Base-by-base conservation (phyloP, 2,797 vertebrate genomes). In the Cyclura pinguis region DNA sequence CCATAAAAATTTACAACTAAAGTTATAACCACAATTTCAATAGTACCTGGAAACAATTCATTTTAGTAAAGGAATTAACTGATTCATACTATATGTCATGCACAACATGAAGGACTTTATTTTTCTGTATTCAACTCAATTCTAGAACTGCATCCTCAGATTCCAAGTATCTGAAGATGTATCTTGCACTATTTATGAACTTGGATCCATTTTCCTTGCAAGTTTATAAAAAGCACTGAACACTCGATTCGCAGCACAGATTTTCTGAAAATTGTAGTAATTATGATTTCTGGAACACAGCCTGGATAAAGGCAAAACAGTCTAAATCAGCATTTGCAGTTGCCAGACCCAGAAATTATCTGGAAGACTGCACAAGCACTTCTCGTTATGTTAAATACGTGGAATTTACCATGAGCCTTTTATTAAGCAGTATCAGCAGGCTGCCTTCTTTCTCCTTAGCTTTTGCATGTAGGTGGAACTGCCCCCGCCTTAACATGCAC, bases 221-320 rank as follows among this genome's bases (percentile, higher is more conserved):
- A 86, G 87, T 86, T 72, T 88, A 2, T 82, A 84, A 47, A 42
- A 74, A 64, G 77, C 57, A 81, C 74, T 52, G 81, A 88, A 83
- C 89, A 80, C 73, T 90, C 92, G n/a, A 80, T 76, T 91, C 35
- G 84, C 84, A 84, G 80, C 64, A 82, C 67, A 89, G 88, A 94
- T 93, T 87, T 81, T 52, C 80, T 32, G 6, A 90, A 94, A 93
- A 94, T 89, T 86, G 76, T 85, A 90, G 69, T 94, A 89, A 92
- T 91, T 92, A 92, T 12, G 42, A 90, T 82, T 90, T 90, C 82
- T 88, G 88, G 80, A 88, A 82, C 50, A 29, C 22, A 42, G 0
- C 12, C 47, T 27, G 35, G 55, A 6, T 64, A 22, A 0, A 84
- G 69, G 78, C 85, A 83, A 90, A 22, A 29, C 64, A 88, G 64